phyloP scores from a whole-genome alignment of 2,797 vertebrate species.

The Gallinago stenura region DNA sequence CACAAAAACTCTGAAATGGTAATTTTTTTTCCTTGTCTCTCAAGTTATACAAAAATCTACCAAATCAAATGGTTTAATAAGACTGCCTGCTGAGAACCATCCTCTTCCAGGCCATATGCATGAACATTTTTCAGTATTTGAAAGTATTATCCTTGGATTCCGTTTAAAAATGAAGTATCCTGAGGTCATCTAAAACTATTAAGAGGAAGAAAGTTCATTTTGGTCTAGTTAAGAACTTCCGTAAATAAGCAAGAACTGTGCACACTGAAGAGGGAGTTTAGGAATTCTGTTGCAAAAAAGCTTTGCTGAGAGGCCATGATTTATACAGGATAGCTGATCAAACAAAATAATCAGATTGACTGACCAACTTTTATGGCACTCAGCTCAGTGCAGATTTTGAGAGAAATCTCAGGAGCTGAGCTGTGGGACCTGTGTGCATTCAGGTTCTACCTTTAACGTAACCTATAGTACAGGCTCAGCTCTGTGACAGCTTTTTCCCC shows the following conservation, averaged over 20 bases:
- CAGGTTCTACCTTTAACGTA: background rate
- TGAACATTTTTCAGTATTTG: background rate
- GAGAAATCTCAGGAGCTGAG: background rate
- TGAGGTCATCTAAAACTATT: background rate
- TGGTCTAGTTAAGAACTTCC: background rate
- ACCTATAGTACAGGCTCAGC: background rate
- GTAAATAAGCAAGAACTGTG: background rate
- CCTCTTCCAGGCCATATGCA: background rate
- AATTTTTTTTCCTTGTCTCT: background rate
- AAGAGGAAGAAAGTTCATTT: background rate
- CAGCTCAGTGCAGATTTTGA: background rate
- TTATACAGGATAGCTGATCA: background rate
- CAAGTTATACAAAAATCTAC: background rate
- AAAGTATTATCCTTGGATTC: background rate
- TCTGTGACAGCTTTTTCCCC: background rate
- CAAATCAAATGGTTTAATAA: background rate
- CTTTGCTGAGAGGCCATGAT: background rate
- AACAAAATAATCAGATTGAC: background rate
- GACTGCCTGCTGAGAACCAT: background rate
- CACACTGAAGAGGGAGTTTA: background rate
- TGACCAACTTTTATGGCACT: background rate
- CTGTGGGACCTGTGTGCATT: fast-evolving
- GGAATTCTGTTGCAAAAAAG: background rate
- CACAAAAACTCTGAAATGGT: background rate
- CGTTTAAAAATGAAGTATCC: background rate